A percentile compares a stretch with the other conserved stretches of the same genome.
Evolutionary conservation across 2,797 vertebrate genomes (phyloP).

Genomic region (Gymnoscopelus microlampas): DNA sequence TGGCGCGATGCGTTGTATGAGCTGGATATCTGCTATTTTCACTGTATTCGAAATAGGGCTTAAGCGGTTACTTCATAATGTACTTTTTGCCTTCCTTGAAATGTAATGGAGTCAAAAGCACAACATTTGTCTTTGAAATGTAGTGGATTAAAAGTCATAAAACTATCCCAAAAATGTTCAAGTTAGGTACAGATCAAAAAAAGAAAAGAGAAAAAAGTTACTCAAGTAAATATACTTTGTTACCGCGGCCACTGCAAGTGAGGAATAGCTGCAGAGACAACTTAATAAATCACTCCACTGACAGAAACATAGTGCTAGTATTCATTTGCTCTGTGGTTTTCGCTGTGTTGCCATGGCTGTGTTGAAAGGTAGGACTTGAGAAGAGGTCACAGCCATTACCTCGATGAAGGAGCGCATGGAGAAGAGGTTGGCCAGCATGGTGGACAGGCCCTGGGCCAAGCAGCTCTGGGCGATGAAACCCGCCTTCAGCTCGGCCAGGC

Average conservation of each 20-base stretch:
- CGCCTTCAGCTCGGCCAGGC: constrained; percentile 97
- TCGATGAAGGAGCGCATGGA: constrained; percentile 99
- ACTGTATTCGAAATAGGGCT: too few species aligned
- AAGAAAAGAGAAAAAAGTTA: too few species aligned
- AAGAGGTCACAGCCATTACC: constrained; percentile 80
- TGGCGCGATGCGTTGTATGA: too few species aligned
- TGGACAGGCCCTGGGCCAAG: constrained; percentile 98
- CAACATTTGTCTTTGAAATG: too few species aligned
- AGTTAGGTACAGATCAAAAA: too few species aligned
- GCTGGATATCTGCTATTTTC: too few species aligned
- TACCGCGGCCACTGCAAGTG: constrained; percentile 3
- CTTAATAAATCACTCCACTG: constrained; percentile 42
- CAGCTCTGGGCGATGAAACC: constrained; percentile 99
- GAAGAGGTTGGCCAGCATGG: constrained; percentile 99
- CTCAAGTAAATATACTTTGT: not conserved
- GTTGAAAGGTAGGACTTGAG: constrained; percentile 27
- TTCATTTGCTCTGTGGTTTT: constrained; percentile 1
- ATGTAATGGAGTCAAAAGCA: too few species aligned
- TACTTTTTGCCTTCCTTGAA: too few species aligned
- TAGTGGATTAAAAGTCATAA: too few species aligned
- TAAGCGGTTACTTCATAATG: too few species aligned
- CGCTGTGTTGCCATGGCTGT: constrained; percentile 29
- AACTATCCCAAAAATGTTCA: too few species aligned
- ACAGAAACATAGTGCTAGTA: constrained; percentile 48
- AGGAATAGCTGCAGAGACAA: not conserved